Percentiles rank a stretch among this genome's conserved stretches.
These are phyloP conservation scores for Scyliorhinus canicula DNA, from an alignment of 2,797 vertebrate genomes.

Conservation along the genomic window DNA sequence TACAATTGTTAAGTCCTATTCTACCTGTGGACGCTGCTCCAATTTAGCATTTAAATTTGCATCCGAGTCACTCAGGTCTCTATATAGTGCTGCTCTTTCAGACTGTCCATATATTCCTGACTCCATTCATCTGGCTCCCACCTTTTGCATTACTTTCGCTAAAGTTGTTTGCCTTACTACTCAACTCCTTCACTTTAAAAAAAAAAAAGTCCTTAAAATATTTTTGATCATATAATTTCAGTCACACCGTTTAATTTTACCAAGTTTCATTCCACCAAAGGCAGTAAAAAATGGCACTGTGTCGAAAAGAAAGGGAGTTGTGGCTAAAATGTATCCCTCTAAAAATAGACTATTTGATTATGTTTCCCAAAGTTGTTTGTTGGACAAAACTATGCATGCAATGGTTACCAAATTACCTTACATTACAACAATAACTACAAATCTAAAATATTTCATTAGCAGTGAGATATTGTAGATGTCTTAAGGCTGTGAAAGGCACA, in stretches of 20 bases:
- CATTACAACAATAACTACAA: too few relatives aligned
- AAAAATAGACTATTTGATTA: background rate
- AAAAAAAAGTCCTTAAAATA: background rate
- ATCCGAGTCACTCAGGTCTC: background rate
- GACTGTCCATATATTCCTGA: background rate
- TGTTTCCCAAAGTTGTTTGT: background rate
- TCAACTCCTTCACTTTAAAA: background rate
- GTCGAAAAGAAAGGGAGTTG: background rate
- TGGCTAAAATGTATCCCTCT: background rate
- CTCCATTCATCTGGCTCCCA: background rate
- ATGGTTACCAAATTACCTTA: background rate
- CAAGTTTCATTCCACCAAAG: background rate
- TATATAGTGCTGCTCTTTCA: background rate
- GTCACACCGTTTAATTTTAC: background rate
- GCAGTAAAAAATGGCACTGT: background rate
- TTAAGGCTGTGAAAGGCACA: background rate
- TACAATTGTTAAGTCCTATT: background rate
- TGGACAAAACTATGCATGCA: background rate
- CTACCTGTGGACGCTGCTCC: background rate
- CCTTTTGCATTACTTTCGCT: background rate
- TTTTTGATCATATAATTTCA: background rate
- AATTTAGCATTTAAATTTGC: background rate
- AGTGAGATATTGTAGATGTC: background rate
- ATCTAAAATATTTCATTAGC: background rate
- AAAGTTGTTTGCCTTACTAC: background rate